Conservation (phyloP, 2,888 invertebrate genomes). For the Epinotia demarniana region DNA sequence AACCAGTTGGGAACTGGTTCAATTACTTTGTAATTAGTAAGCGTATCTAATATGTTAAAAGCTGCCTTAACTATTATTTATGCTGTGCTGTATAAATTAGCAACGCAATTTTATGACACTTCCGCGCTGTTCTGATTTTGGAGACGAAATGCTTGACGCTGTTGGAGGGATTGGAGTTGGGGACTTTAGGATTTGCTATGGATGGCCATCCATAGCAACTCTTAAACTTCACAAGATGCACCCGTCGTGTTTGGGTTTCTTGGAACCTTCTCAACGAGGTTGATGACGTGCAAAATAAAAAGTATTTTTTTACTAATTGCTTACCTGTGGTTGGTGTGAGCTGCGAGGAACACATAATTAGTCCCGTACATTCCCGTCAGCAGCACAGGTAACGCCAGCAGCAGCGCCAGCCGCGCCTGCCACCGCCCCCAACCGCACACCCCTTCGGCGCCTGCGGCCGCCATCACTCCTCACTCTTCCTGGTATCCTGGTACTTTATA, state of each 20-base stretch:
- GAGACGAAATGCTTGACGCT: too few relatives aligned
- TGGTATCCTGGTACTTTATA: neutral
- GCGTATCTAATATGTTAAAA: neutral
- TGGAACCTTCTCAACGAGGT: too few relatives aligned
- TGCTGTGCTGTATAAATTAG: neutral
- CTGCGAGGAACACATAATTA: conserved; percentile 80
- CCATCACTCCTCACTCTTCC: conserved; percentile 12
- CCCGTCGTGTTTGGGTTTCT: too few relatives aligned
- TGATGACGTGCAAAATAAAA: too few relatives aligned
- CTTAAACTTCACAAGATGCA: too few relatives aligned
- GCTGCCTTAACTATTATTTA: neutral
- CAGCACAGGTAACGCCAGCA: conserved; percentile 77
- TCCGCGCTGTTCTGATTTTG: too few relatives aligned
- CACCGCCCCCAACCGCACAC: conserved; percentile 69
- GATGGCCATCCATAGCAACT: too few relatives aligned
- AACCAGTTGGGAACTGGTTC: conserved; percentile 1
- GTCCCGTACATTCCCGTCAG: conserved; percentile 77
- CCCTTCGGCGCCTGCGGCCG: conserved; percentile 38
- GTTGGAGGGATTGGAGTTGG: too few relatives aligned
- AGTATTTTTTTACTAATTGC: too few relatives aligned
- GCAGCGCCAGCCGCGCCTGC: conserved; percentile 74
- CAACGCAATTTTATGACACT: too few relatives aligned
- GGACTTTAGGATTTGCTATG: too few relatives aligned
- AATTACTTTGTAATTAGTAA: neutral
- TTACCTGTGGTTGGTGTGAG: conserved; percentile 73